Base-by-base conservation (phyloP, 2,797 vertebrate species). In the Carduelis carduelis region DNA sequence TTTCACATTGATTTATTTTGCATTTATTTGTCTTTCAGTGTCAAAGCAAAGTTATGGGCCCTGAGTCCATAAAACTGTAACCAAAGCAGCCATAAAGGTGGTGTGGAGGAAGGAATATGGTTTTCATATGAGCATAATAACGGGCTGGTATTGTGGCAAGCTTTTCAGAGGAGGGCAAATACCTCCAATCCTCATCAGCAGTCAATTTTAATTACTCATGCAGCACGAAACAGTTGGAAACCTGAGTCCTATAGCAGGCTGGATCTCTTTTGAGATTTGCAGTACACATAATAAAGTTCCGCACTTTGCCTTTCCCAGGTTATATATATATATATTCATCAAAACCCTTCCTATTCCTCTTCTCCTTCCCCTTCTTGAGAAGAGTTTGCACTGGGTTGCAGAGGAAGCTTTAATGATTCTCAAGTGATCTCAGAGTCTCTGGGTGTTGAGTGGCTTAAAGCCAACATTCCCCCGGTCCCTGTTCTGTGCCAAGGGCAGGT, bases 1-100 rank as follows among this genome's bases (percentile, higher is more conserved):
- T 87, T 84, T 84, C 63, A 70, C 37, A 22, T 2, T 91, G 66
- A 83, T 93, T 94, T 91, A 70, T 93, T 83, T 90, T 92, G 49
- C 82, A 66, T 83, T 91, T 53, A 37, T 84, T 92, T 83, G 22
- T 83, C 56, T 76, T 77, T 83, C 87, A 81, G 72, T 57, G 82
- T 92, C 76, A 85, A 95, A 92, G 50, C 20, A 76, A 93, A 92
- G 50, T 89, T 93, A 85, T 55, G 60, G 43, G 20, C n/a, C 14
- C 7, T 49, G 16, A n/a, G 34, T 83, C 79, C n/a, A 68, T 75
- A 84, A 91, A 94, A 39, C 24, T 68, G 46, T 81, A 92, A 77
- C 70, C 3, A 9, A 77, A 94, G 27, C 30, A 75, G 43, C n/a
- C n/a, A 64, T 87, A 83, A 91, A 80, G 15, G 14, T 65, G 57